phyloP scores from a whole-genome alignment of 2,888 invertebrate species.

The Eupithecia subumbrata region DNA sequence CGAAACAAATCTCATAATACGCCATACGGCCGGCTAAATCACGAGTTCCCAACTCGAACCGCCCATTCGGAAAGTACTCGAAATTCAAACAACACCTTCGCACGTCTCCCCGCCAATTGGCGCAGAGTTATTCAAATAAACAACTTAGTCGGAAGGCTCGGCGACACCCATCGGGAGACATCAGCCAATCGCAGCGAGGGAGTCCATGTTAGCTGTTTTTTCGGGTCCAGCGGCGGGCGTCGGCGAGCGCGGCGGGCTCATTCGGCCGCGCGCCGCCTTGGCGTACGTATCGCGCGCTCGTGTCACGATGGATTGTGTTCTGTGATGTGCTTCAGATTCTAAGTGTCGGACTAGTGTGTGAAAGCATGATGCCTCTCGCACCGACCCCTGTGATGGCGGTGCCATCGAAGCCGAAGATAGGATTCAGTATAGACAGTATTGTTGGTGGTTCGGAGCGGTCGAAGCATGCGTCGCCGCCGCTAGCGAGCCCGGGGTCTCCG shows the following conservation, averaged over 20 bases:
- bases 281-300: slow-evolving; percentile 79
- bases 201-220: slow-evolving; percentile 76
- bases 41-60: slow-evolving; percentile 68
- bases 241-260: slow-evolving; percentile 62
- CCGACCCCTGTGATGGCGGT: slow-evolving; percentile 96
- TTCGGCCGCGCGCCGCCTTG: slow-evolving; percentile 82
- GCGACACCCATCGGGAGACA: slow-evolving; percentile 61
- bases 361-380: slow-evolving; percentile 97
- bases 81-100: slow-evolving; percentile 75
- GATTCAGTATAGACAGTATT: slow-evolving; percentile 97
- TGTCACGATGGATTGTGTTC: slow-evolving; percentile 81
- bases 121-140: slow-evolving; percentile 61
- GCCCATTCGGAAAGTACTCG: slow-evolving; percentile 76
- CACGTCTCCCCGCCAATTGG: slow-evolving; percentile 64
- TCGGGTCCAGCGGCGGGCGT: slow-evolving; percentile 62
- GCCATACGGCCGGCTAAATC: slow-evolving; percentile 75
- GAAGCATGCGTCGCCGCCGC: slow-evolving; percentile 83
- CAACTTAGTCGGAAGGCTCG: slow-evolving; percentile 60
- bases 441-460: slow-evolving; percentile 87
- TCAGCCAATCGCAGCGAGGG: slow-evolving; percentile 66
- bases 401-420: slow-evolving; percentile 96
- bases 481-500: slow-evolving; percentile 79
- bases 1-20: slow-evolving; percentile 64
- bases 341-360: slow-evolving; percentile 75
- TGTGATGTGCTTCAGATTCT: slow-evolving; percentile 79